phyloP scores from a whole-genome alignment of 1,140 invertebrate genomes.

The Drosophila lini region DNA sequence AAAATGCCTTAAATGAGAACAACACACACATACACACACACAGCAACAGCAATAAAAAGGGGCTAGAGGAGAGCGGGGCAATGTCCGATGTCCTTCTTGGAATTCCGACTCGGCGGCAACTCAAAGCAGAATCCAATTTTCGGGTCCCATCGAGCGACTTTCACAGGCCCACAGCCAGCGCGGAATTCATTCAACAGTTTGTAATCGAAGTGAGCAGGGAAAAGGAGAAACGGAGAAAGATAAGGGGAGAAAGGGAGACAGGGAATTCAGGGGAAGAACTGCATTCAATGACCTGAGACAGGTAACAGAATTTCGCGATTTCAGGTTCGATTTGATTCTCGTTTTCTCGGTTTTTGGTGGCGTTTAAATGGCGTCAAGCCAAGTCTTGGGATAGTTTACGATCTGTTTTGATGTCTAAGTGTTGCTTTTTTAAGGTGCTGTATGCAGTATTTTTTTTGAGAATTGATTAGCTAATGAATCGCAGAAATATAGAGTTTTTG shows the following conservation, averaged over 20 bases:
- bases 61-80: conserved; percentile 15
- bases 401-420: conserved; percentile 26
- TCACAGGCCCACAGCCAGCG: conserved; percentile 28
- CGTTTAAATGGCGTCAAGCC: conserved; percentile 72
- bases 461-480: background rate
- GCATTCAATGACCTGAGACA: conserved; percentile 57
- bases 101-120: conserved; percentile 64
- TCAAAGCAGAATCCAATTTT: conserved; percentile 58
- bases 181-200: conserved; percentile 81
- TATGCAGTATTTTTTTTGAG: background rate
- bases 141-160: conserved; percentile 12
- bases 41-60: conserved; percentile 30
- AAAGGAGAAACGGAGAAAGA: background rate
- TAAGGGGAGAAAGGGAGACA: background rate
- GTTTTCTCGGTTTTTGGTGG: conserved; percentile 44
- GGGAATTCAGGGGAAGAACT: conserved; percentile 9
- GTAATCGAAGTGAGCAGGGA: conserved; percentile 66
- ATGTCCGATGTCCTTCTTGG: conserved; percentile 69
- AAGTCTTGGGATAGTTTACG: conserved; percentile 50
- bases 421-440: too few species aligned
- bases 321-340: conserved; percentile 31
- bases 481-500: too few species aligned
- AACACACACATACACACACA: conserved; percentile 1
- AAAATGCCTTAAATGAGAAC: conserved; percentile 80
- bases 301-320: conserved; percentile 54